Percentiles rank a stretch among this genome's conserved stretches.
Evolutionary conservation across 2,888 invertebrate species (phyloP).

Genomic region (Mallateleia sp.): DNA sequence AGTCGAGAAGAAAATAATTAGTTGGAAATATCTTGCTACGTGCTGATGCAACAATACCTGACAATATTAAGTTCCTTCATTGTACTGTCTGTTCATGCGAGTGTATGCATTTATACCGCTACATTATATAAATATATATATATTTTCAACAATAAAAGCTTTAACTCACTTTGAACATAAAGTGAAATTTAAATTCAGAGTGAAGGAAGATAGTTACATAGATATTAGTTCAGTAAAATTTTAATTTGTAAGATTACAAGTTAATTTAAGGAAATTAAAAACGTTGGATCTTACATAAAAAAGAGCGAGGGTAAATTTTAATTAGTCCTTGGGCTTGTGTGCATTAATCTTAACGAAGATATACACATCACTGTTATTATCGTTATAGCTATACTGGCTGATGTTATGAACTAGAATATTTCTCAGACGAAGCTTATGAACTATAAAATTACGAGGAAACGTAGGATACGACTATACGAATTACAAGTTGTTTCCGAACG

Average conservation of each 20-base stretch:
- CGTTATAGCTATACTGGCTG: neutral
- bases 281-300: neutral
- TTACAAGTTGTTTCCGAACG: constrained; percentile 79
- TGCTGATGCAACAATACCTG: constrained; percentile 66
- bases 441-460: constrained; percentile 47
- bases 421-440: constrained; percentile 36
- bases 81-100: constrained; percentile 50
- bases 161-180: constrained; percentile 28
- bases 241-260: constrained; percentile 31
- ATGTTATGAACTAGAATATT: constrained; percentile 20
- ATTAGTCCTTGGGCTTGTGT: neutral
- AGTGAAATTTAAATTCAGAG: constrained; percentile 35
- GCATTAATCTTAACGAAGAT: neutral
- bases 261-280: neutral
- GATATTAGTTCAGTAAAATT: constrained; percentile 25
- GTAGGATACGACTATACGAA: constrained; percentile 42
- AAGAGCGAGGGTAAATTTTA: constrained; percentile 13
- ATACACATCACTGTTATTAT: neutral
- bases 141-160: constrained; percentile 43
- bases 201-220: neutral
- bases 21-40: constrained; percentile 66
- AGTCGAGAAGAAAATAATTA: constrained; percentile 75
- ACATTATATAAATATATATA: too few relatives aligned
- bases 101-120: constrained; percentile 38
- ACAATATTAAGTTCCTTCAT: constrained; percentile 63